Evolutionary conservation across 2,888 invertebrate species (phyloP).

Genomic region (Melangyna quadrimaculata): DNA sequence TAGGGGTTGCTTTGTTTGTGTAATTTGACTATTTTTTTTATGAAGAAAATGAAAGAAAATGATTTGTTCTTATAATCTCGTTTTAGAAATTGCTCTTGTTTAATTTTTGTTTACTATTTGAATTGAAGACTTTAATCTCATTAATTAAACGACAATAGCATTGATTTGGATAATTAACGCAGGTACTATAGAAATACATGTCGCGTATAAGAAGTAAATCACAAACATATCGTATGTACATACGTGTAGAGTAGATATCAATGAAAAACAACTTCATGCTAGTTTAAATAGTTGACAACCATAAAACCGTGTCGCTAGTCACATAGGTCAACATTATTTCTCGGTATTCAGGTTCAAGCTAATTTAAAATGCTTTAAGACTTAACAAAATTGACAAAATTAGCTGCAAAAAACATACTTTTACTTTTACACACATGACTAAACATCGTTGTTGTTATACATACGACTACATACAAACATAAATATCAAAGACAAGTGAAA

Average conservation of each 20-base stretch:
- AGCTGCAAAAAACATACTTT: constrained; percentile 8
- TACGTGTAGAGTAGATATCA: background rate
- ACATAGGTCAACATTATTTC: constrained; percentile 23
- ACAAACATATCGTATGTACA: no score
- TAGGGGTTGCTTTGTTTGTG: constrained; percentile 19
- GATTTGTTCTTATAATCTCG: background rate
- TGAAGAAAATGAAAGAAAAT: background rate
- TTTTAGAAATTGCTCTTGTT: background rate
- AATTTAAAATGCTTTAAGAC: constrained; percentile 7
- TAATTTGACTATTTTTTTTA: background rate
- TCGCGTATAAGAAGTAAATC: background rate
- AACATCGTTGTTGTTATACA: background rate
- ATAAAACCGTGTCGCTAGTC: constrained; percentile 23
- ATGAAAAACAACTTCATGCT: background rate
- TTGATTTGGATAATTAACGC: background rate
- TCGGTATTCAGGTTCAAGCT: background rate
- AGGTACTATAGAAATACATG: background rate
- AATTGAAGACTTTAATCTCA: background rate
- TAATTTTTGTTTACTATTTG: background rate
- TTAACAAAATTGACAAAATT: constrained; percentile 11
- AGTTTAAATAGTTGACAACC: constrained; percentile 6
- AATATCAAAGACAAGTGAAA: background rate
- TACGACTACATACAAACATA: background rate
- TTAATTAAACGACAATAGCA: background rate
- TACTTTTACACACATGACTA: constrained; percentile 13